phyloP scores from a whole-genome alignment of 2,113 vertebrate species.

The Enhydra lutris region DNA sequence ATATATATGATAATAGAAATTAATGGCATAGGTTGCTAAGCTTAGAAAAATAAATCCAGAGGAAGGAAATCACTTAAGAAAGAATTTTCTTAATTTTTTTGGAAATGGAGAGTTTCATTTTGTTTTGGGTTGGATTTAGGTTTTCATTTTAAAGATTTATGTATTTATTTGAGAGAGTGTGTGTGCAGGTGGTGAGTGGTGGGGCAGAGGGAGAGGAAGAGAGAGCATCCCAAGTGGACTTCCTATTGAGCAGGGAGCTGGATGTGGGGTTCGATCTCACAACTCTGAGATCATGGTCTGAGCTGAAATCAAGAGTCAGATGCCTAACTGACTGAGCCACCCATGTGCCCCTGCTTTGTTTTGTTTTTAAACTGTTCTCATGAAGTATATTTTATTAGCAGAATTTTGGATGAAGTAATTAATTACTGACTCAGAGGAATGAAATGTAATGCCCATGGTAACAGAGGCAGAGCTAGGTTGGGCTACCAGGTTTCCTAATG shows the following conservation, averaged over 20 bases:
- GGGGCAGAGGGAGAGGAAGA: not conserved
- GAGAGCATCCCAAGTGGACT: not conserved
- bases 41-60: constrained; percentile 26
- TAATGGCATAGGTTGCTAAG: not conserved
- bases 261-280: not conserved
- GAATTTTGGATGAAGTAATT: not conserved
- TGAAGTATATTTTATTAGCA: not conserved
- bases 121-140: not conserved
- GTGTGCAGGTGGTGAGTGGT: too few relatives aligned
- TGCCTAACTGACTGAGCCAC: not conserved
- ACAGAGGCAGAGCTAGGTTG: not conserved
- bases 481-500: not conserved
- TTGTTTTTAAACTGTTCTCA: not conserved
- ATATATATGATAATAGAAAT: not conserved
- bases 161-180: not conserved
- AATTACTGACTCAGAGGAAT: constrained; percentile 11
- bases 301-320: not conserved
- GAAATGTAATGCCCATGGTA: not conserved
- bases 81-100: not conserved
- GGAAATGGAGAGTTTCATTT: not conserved
- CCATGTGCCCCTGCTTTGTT: not conserved
- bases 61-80: constrained; percentile 3
- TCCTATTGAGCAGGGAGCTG: not conserved
- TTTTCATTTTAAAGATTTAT: not conserved
- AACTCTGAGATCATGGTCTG: not conserved